A percentile compares a stretch with the other conserved stretches of the same genome.
These are phyloP conservation scores for Oxyura jamaicensis DNA, from an alignment of 2,113 vertebrate species.

Conservation along the genomic window DNA sequence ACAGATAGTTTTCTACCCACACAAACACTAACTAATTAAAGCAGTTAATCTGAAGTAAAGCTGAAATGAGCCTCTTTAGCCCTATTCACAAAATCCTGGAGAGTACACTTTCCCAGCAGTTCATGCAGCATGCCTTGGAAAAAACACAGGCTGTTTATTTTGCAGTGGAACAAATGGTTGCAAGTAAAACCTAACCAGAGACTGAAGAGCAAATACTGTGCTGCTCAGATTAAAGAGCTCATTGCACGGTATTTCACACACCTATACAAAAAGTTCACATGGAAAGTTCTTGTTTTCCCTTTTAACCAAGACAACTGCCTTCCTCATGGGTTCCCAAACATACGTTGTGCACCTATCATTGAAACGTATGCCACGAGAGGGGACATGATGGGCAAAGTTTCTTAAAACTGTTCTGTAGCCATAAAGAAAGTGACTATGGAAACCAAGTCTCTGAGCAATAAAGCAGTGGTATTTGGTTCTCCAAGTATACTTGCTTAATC, in stretches of 20 bases:
- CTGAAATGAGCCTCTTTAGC: background rate
- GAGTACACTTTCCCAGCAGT: background rate
- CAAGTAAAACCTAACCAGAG: background rate
- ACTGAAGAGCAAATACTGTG: background rate
- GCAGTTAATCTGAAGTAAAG: background rate
- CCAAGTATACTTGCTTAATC: background rate
- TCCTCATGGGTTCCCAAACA: background rate
- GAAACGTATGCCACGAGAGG: background rate
- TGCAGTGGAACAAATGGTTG: background rate
- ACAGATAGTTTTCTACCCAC: background rate
- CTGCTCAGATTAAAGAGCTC: background rate
- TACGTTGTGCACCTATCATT: background rate
- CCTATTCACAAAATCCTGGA: background rate
- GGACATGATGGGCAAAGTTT: background rate
- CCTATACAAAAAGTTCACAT: fast-evolving
- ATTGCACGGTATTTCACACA: fast-evolving
- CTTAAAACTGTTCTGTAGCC: background rate
- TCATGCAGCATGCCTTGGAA: background rate
- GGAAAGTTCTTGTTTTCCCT: background rate
- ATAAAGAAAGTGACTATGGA: background rate
- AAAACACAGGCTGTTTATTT: background rate
- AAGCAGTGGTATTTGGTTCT: background rate
- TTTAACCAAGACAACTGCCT: background rate
- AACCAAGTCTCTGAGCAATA: background rate
- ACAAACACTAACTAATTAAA: background rate